Base-by-base conservation (phyloP, 2,888 invertebrate genomes). In the Thecophora atra region DNA sequence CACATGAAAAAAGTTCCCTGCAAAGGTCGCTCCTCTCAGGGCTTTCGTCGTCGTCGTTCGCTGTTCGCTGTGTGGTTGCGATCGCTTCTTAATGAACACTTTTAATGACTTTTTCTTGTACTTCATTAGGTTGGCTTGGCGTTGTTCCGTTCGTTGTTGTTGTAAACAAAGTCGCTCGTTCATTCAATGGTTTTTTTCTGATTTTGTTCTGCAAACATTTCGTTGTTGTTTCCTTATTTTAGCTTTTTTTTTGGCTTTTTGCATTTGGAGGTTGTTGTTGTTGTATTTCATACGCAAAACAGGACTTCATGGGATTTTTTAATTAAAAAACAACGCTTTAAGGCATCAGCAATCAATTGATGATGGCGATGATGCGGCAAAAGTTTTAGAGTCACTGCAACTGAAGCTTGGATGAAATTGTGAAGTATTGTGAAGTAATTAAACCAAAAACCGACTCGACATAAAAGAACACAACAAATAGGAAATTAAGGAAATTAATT, bases 31-130 rank as follows among this genome's bases (percentile, higher is more conserved):
- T 62, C 17, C 17, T 26, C 26, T 13, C 60, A 7, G 26, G 28
- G 30, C 15, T 69, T 60, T 60, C 19, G 44, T 11, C 42, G 17
- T 56, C 30, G 54, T 66, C 51, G 56, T 65, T 64, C 64, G 64
- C 58, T 24, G 64, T 24, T 26, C 42, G 28, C 28, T 13, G 47
- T 54, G 62, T 63, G 63, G 62, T 24, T 69, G 26, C 42, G 28
- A 60, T 69, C 76, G 63, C 73, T 72, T 52, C 76, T 78, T 76
- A 77, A 81, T 78, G 78, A 79, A 78, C 77, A 79, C 72, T 72
- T 72, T 60, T 74, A 75, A 67, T 67, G 67, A 60, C 69, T 60
- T 69, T 60, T 69, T 60, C 60, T 60, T 69, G 58, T 47, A 47
- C 42, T 44, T 60, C 69, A 44, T 60, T 60, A 54, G 30, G 11